phyloP scores from a whole-genome alignment of 2,888 invertebrate species.

The Trachelus iudaicus region DNA sequence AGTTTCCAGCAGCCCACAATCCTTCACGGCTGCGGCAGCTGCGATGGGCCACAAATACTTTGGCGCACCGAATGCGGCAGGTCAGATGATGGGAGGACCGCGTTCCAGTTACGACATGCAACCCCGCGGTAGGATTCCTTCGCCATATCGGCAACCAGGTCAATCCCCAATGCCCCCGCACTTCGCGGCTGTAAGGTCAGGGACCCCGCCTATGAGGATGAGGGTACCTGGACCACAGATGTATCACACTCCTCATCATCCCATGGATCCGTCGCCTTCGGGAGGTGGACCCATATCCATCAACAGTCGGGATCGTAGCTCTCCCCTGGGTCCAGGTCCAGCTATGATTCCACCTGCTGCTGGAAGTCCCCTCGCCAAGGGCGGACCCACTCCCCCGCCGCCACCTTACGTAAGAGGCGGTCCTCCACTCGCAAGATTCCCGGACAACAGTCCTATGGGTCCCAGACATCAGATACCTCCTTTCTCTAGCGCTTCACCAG shows the following conservation, averaged over 20 bases:
- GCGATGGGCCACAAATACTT: constrained; percentile 66
- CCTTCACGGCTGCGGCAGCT: constrained; percentile 62
- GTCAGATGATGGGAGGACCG: constrained; percentile 53
- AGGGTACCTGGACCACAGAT: constrained; percentile 59
- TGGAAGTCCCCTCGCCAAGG: constrained; percentile 61
- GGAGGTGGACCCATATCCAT: constrained; percentile 69
- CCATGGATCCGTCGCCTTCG: constrained; percentile 69
- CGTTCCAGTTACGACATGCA: constrained; percentile 56
- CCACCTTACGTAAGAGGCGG: constrained; percentile 59
- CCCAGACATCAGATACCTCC: constrained; percentile 56
- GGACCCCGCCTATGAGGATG: constrained; percentile 61
- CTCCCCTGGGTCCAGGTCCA: constrained; percentile 51
- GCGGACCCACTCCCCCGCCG: constrained; percentile 59
- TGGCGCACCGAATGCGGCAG: constrained; percentile 49
- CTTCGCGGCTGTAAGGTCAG: constrained; percentile 55
- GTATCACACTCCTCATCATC: constrained; percentile 67
- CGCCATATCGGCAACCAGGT: constrained; percentile 58
- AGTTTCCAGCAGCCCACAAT: constrained; percentile 55
- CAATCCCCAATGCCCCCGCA: constrained; percentile 56
- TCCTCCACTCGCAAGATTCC: constrained; percentile 57
- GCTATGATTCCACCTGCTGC: constrained; percentile 62
- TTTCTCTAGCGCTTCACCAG: constrained; percentile 52
- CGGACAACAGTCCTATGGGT: constrained; percentile 44
- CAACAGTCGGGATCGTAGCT: constrained; percentile 49
- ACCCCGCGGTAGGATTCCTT: constrained; percentile 59